Base-by-base conservation (phyloP, 2,113 vertebrate genomes). In the Chascanopsetta lugubris region DNA sequence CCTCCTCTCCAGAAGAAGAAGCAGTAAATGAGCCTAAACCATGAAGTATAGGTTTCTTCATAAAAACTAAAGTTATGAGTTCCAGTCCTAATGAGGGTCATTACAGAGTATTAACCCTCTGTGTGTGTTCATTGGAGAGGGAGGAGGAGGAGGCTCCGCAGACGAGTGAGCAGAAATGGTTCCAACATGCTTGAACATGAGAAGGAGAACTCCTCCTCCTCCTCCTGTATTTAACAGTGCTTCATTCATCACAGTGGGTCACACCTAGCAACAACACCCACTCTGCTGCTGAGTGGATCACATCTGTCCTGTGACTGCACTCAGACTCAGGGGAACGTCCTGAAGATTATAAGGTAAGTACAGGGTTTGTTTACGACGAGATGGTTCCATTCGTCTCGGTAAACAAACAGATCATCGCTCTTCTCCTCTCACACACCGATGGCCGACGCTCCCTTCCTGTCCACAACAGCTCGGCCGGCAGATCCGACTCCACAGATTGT, bases 101-200 rank as follows among this genome's bases (percentile, higher is more conserved):
- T 80, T 72, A 73, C 22, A 55, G 65, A 47, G 7, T 9, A 73
- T 82, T 68, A 79, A 36, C 51, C 49, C 2, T 5, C 32, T 13
- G 59, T 25, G 59, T 25, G 47, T 10, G 22, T 34, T 40, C 18
- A 32, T 36, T 11, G 46, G 57, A 57, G 26, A 48, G 75, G 40
- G 40, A 51, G 17, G 40, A 51, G 17, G 55, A 56, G 29, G 15
- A 47, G 30, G 45, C 49, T 77, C 22, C n/a, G 46, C 24, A 63
- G 68, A 50, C 26, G 65, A 77, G 45, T 55, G 56, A 53, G 66
- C 48, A 53, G 48, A 80, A 53, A 88, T 77, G 74, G 77, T 77
- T 87, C 70, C 78, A 85, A 85, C 89, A 62, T 88, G 89, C 65
- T 48, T 40, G 72, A 77, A 85, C 88, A 78, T 51, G 87, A 88